phyloP scores from a whole-genome alignment of 2,888 invertebrate genomes.

The Harpagoxenus sublaevis region DNA sequence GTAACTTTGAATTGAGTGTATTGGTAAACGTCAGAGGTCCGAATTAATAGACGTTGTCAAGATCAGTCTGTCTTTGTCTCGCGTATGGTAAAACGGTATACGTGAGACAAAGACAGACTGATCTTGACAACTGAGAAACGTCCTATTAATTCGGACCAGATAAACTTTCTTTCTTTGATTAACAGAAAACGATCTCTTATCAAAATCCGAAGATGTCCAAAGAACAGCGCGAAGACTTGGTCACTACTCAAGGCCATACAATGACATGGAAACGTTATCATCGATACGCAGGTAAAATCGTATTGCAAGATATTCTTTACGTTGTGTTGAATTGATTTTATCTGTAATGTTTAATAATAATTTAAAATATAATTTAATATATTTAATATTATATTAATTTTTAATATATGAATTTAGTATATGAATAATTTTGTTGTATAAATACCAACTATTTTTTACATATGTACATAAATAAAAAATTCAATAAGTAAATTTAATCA shows the following conservation, averaged over 20 bases:
- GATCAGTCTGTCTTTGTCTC: no score
- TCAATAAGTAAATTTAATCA: background rate
- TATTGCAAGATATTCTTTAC: conserved; percentile 1
- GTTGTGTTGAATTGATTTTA: background rate
- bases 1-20: background rate
- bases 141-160: no score
- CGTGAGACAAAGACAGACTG: no score
- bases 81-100: no score
- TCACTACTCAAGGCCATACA: conserved; percentile 88
- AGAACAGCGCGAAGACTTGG: conserved; percentile 88
- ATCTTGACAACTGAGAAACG: no score
- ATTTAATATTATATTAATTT: background rate
- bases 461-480: background rate
- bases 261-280: conserved; percentile 92
- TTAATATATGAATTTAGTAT: background rate
- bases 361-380: background rate
- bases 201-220: conserved; percentile 90
- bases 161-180: background rate
- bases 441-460: background rate
- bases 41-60: no score
- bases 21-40: background rate
- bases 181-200: conserved; percentile 89
- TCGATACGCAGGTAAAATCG: conserved; percentile 87
- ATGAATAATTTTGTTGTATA: background rate
- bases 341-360: background rate